Evolutionary conservation across 2,797 vertebrate genomes (phyloP).

Genomic region (Halcyon smyrnensis): DNA sequence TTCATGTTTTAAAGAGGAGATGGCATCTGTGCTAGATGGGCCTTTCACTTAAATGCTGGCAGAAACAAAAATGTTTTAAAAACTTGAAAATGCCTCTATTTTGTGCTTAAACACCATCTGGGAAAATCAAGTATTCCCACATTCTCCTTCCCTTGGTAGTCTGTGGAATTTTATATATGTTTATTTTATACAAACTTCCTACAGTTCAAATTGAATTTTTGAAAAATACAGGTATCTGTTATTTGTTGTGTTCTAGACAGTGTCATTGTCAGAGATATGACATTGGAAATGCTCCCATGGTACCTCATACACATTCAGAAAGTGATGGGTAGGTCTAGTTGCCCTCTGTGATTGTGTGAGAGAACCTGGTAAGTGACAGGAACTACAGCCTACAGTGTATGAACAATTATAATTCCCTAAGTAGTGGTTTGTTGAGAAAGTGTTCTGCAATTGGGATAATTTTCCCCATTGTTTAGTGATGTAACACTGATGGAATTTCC

Average conservation of each 20-base stretch:
- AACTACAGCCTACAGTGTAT: not conserved
- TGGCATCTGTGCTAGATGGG: too few relatives aligned
- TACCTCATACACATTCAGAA: not conserved
- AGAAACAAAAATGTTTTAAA: too few relatives aligned
- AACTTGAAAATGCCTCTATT: too few relatives aligned
- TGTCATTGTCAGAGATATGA: not conserved
- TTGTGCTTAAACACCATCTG: too few relatives aligned
- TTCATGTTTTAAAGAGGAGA: too few relatives aligned
- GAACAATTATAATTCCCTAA: not conserved
- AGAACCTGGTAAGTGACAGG: not conserved
- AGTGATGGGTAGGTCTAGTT: not conserved
- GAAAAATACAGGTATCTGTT: not conserved
- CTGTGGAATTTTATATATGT: not conserved
- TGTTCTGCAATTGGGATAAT: not conserved
- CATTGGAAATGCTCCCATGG: accelerated
- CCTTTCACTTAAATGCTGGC: too few relatives aligned
- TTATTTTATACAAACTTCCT: not conserved
- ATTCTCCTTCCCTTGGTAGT: not conserved
- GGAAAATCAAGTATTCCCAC: too few relatives aligned
- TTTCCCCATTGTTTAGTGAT: not conserved
- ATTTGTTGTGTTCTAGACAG: not conserved
- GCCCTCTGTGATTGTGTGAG: not conserved
- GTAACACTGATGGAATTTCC: not conserved
- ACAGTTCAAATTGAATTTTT: not conserved
- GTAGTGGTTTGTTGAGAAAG: not conserved